Evolutionary conservation across 2,888 invertebrate species (phyloP).

Genomic region (Apodemia duryi): DNA sequence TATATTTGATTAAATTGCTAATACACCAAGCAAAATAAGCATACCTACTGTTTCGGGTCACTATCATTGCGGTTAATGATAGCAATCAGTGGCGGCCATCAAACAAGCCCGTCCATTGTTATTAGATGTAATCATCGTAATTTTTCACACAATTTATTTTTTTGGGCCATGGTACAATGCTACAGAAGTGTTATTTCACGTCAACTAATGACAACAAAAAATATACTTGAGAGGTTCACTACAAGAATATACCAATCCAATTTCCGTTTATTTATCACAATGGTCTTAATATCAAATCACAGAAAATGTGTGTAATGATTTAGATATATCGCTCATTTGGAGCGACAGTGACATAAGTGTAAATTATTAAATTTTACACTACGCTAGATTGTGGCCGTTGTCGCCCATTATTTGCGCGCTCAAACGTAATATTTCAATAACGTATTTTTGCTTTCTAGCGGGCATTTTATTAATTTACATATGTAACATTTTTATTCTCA

Average conservation of each 20-base stretch:
- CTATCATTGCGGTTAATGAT: slow-evolving; percentile 73
- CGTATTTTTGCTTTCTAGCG: no score
- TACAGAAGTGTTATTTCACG: slow-evolving; percentile 62
- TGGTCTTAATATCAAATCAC: background rate
- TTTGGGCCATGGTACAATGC: slow-evolving; percentile 56
- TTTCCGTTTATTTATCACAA: slow-evolving; percentile 5
- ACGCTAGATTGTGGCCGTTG: no score
- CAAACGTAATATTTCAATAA: background rate
- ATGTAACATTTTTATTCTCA: no score
- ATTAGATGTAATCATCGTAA: slow-evolving; percentile 77
- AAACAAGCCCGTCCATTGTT: slow-evolving; percentile 62
- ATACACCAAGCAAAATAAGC: background rate
- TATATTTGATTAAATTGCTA: background rate
- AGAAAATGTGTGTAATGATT: background rate
- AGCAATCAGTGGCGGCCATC: slow-evolving; percentile 69
- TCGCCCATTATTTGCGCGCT: no score
- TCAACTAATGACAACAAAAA: slow-evolving; percentile 76
- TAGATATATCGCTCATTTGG: no score
- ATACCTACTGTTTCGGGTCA: slow-evolving; percentile 53
- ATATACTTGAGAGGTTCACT: slow-evolving; percentile 42
- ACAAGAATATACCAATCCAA: slow-evolving; percentile 2
- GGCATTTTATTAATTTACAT: no score
- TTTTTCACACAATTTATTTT: slow-evolving; percentile 78
- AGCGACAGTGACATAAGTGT: no score
- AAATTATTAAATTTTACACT: no score